Percentiles rank a stretch among this genome's conserved stretches.
These are phyloP conservation scores for Tenrec ecaudatus DNA, from an alignment of 2,113 vertebrate species.

Conservation along the genomic window DNA sequence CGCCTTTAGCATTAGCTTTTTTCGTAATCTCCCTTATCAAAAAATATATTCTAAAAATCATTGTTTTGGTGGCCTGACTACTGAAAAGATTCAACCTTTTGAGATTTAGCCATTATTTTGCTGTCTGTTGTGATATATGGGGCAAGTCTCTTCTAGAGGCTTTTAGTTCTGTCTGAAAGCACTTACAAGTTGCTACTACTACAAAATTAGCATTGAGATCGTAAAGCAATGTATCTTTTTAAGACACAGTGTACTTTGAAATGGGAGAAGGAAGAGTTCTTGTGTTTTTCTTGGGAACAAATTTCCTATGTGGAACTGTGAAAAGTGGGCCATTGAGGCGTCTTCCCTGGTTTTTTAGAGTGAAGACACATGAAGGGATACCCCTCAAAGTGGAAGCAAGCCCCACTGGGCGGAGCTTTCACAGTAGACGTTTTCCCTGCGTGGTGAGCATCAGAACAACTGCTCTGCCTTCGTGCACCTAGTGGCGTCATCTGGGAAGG, in stretches of 20 bases:
- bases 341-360: constrained; percentile 82
- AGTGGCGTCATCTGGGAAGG: too few relatives aligned
- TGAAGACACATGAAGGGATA: constrained; percentile 81
- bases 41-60: constrained; percentile 29
- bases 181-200: constrained; percentile 24
- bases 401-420: too few relatives aligned
- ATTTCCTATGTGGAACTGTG: background rate
- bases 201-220: constrained; percentile 48
- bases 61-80: constrained; percentile 32
- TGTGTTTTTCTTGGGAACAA: constrained; percentile 62
- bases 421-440: constrained; percentile 80
- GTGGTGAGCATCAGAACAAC: too few relatives aligned
- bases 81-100: constrained; percentile 1
- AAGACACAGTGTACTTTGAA: constrained; percentile 35
- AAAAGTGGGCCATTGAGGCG: constrained; percentile 55
- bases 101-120: constrained; percentile 19
- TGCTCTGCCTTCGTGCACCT: too few relatives aligned
- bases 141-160: background rate
- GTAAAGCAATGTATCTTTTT: constrained; percentile 6
- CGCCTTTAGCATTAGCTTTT: background rate
- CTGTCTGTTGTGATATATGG: constrained; percentile 34
- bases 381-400: constrained; percentile 26
- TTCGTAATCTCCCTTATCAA: constrained; percentile 2
- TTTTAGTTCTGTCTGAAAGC: background rate
- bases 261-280: background rate